Conservation (phyloP, 2,113 vertebrate genomes). For the Damaliscus lunatus region DNA sequence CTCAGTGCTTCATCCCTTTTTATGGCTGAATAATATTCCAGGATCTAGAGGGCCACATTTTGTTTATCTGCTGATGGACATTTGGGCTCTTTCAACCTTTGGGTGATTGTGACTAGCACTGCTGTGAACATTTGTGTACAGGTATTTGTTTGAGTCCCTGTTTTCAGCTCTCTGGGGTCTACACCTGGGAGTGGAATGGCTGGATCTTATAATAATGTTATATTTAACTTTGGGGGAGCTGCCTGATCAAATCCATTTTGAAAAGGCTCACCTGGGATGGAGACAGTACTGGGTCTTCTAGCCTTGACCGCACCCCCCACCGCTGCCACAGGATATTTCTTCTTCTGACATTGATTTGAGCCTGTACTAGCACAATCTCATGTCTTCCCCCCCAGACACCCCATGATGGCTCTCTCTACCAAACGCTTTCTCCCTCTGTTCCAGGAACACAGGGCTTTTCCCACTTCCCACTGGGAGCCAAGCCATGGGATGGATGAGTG, state of each 20-base stretch:
- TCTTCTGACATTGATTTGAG: background rate
- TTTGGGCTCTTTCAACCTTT: background rate
- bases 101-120: background rate
- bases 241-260: background rate
- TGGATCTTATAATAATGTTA: background rate
- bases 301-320: background rate
- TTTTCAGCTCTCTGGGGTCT: background rate
- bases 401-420: background rate
- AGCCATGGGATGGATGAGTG: background rate
- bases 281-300: background rate
- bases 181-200: background rate
- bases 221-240: background rate
- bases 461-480: background rate
- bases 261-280: background rate
- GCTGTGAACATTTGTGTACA: fast-evolving
- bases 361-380: background rate
- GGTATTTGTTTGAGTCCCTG: background rate
- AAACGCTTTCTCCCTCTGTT: background rate
- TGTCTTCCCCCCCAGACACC: background rate
- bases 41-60: background rate
- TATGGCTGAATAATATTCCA: background rate
- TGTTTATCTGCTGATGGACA: no score
- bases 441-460: background rate
- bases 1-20: background rate
- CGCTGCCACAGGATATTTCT: background rate